Evolutionary conservation across 2,113 vertebrate genomes (phyloP).

Genomic region (Phrynosoma platyrhinos): DNA sequence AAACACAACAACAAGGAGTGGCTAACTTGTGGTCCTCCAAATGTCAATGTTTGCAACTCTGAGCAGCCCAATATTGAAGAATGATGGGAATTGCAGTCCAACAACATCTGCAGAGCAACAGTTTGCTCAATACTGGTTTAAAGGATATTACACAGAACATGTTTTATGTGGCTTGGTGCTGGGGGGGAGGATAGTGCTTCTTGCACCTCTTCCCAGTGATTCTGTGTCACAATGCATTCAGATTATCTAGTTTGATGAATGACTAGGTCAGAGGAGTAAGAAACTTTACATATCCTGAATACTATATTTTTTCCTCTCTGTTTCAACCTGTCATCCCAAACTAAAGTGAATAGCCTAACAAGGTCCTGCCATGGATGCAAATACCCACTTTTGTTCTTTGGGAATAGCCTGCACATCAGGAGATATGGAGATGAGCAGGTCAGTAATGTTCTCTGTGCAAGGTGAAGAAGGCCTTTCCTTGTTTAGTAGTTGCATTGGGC

Average conservation of each 20-base stretch:
- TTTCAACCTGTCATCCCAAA: not conserved
- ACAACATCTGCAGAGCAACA: no score
- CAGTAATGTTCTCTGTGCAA: not conserved
- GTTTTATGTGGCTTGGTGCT: not conserved
- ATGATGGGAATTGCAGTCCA: no score
- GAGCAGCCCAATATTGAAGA: no score
- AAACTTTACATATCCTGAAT: not conserved
- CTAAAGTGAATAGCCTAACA: not conserved
- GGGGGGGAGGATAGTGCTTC: not conserved
- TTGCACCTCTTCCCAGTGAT: not conserved
- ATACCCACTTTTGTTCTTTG: not conserved
- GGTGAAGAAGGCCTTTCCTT: not conserved
- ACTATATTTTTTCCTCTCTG: not conserved
- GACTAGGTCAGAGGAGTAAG: not conserved
- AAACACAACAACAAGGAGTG: no score
- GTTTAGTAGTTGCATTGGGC: not conserved
- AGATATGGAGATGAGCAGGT: not conserved
- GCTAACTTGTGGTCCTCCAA: no score
- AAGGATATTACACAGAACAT: not conserved
- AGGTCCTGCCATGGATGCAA: not conserved
- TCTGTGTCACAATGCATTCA: not conserved
- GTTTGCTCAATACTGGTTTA: no score
- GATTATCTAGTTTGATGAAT: not conserved
- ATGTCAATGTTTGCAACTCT: no score
- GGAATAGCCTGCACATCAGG: not conserved